Conservation (phyloP, 2,113 vertebrate genomes). For the Lepus europaeus region DNA sequence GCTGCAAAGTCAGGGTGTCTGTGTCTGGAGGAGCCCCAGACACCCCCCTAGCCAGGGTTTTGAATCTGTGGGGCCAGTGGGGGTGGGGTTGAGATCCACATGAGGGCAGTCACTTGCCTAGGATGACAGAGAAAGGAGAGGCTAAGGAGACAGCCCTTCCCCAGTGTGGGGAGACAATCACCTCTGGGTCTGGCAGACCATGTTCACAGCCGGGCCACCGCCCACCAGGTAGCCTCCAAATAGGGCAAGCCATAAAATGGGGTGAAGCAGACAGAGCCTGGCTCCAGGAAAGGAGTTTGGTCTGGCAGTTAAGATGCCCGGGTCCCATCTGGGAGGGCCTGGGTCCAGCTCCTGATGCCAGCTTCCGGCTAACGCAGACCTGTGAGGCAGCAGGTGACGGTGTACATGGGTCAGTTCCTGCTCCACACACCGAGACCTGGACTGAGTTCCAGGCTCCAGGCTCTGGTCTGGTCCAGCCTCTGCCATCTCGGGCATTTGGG, state of each 20-base stretch:
- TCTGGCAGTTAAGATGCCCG: too few relatives aligned
- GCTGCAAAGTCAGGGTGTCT: not conserved
- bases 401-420: too few relatives aligned
- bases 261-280: not conserved
- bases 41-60: not conserved
- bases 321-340: too few relatives aligned
- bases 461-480: too few relatives aligned
- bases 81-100: not conserved
- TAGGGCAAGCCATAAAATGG: not conserved
- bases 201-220: not conserved
- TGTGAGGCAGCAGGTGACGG: too few relatives aligned
- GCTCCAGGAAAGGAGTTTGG: not conserved
- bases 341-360: too few relatives aligned
- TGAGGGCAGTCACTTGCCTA: not conserved
- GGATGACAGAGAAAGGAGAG: not conserved
- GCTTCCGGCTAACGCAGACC: too few relatives aligned
- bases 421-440: too few relatives aligned
- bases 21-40: not conserved
- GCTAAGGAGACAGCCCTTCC: not conserved
- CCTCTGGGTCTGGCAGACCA: not conserved
- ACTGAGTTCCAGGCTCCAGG: too few relatives aligned
- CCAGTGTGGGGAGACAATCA: not conserved
- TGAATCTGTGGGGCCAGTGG: fast-evolving
- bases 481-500: too few relatives aligned
- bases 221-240: not conserved